These are phyloP conservation scores for Montipora foliosa DNA, from an alignment of 64 coral and sea anemone species.

Conservation along the genomic window DNA sequence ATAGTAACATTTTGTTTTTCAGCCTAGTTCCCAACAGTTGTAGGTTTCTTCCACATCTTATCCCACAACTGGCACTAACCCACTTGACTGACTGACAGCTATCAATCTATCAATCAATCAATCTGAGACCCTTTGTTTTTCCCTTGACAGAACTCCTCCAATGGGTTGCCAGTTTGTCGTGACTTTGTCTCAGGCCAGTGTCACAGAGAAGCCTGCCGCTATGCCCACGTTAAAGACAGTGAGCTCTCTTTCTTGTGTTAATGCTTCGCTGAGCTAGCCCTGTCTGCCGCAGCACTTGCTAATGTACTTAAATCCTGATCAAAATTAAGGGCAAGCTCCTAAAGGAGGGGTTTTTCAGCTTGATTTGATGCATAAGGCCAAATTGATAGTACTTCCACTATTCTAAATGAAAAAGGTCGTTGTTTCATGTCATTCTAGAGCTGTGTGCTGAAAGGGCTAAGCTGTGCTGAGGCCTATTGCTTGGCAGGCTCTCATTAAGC, in stretches of 20 bases:
- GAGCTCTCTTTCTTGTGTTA: conserved; percentile 68
- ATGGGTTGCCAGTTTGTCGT: conserved; percentile 96
- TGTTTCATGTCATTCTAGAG: background rate
- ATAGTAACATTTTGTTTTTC: background rate
- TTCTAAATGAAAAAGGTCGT: background rate
- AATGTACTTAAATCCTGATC: background rate
- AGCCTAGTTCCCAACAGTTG: background rate
- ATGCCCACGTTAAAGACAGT: conserved; percentile 99
- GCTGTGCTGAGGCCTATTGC: conserved; percentile 18
- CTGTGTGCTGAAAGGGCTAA: conserved; percentile 35
- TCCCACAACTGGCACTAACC: conserved; percentile 59
- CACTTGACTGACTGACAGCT: conserved; percentile 35
- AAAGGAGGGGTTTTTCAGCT: too few species aligned
- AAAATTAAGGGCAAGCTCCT: too few species aligned
- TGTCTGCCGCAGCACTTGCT: background rate
- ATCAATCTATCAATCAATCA: conserved; percentile 38
- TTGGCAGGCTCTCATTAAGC: conserved; percentile 15
- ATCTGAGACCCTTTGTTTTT: conserved; percentile 75
- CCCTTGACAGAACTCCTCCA: conserved; percentile 81
- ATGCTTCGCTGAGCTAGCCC: conserved; percentile 46
- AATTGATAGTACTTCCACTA: too few species aligned
- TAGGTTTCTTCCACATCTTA: background rate
- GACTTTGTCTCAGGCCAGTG: conserved; percentile 98
- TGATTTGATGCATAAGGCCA: too few species aligned
- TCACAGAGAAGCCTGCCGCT: conserved; percentile 98